These are phyloP conservation scores for Anthoscopus minutus DNA, from an alignment of 2,113 vertebrate species.

Conservation along the genomic window DNA sequence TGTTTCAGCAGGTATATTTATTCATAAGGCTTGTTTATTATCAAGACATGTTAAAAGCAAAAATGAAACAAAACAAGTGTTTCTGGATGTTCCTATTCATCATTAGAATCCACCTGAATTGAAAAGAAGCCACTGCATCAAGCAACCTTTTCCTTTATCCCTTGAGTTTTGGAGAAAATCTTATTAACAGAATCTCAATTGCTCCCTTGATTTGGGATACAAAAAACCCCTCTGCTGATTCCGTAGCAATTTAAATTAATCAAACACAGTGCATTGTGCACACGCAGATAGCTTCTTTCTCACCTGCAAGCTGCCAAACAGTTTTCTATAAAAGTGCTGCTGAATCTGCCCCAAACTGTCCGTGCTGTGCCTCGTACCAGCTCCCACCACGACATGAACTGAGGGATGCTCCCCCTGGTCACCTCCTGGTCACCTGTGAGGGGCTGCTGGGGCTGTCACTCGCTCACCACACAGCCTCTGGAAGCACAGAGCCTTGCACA, in stretches of 20 bases:
- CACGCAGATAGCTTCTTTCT: background rate
- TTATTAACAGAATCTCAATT: background rate
- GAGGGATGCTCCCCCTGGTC: background rate
- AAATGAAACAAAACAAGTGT: constrained; percentile 44
- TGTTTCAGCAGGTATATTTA: constrained; percentile 2
- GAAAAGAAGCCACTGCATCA: background rate
- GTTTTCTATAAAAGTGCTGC: background rate
- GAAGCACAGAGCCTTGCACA: background rate
- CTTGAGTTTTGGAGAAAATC: constrained; percentile 4
- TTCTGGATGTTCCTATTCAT: background rate
- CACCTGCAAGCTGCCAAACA: background rate
- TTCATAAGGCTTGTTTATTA: constrained; percentile 8
- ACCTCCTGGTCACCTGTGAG: background rate
- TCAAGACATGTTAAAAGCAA: background rate
- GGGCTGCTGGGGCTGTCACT: background rate
- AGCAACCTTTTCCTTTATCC: background rate
- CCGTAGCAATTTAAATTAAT: constrained; percentile 30
- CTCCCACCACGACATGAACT: background rate
- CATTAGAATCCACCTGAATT: background rate
- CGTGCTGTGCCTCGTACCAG: background rate
- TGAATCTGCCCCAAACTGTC: background rate
- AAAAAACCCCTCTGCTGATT: background rate
- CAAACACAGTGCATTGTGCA: background rate
- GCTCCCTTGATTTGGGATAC: background rate
- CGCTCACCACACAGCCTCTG: accelerated